Conservation (phyloP, 2,888 invertebrate species). For the Ferrisia virgata region DNA sequence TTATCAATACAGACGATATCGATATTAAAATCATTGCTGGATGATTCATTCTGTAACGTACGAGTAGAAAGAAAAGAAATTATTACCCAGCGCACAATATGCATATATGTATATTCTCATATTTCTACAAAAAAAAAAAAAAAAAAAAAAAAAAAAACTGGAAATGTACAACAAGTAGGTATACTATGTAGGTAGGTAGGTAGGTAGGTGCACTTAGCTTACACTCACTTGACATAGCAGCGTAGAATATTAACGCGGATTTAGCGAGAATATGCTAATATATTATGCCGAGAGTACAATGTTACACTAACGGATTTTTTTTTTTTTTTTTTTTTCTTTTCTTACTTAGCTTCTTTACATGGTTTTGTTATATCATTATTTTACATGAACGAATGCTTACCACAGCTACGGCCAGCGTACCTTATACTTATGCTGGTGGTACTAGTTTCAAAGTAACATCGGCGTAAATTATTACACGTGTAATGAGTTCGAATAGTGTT, state of each 20-base stretch:
- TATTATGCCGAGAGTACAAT: background rate
- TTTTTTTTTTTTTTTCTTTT: background rate
- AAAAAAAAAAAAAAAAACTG: background rate
- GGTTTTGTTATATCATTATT: background rate
- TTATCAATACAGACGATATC: too few relatives aligned
- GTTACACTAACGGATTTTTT: background rate
- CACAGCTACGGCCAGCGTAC: background rate
- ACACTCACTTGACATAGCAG: too few relatives aligned
- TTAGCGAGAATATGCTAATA: background rate
- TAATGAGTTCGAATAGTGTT: background rate
- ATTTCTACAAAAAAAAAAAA: background rate
- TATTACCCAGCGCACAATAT: too few relatives aligned
- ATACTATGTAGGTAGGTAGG: too few relatives aligned
- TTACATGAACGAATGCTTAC: background rate
- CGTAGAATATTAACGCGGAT: background rate
- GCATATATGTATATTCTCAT: too few relatives aligned
- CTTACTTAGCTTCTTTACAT: background rate
- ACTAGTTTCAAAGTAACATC: background rate
- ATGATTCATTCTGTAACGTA: background rate
- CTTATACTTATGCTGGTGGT: background rate
- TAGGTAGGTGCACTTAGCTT: too few relatives aligned
- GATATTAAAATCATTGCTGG: background rate
- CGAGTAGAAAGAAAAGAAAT: too few relatives aligned
- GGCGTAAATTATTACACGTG: background rate
- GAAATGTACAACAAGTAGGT: background rate